Conservation (phyloP, 2,797 vertebrate species). For the Holocentrus rufus region DNA sequence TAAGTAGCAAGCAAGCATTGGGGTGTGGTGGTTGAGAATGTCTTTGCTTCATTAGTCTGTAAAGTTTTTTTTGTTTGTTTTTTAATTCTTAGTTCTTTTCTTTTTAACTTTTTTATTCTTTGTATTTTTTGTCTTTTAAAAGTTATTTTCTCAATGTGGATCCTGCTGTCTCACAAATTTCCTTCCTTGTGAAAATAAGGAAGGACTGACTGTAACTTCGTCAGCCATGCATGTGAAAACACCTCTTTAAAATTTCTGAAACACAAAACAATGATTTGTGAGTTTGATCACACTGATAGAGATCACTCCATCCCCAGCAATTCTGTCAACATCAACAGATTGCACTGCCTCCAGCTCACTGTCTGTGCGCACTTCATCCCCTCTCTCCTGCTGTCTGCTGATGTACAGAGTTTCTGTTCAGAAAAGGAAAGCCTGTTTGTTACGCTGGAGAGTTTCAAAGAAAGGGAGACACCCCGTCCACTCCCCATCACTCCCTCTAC, state of each 20-base stretch:
- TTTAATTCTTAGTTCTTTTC: too few species aligned
- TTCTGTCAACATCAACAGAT: conserved; percentile 72
- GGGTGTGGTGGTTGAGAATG: too few species aligned
- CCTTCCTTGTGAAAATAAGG: too few species aligned
- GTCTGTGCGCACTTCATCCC: conserved; percentile 68
- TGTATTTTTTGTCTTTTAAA: too few species aligned
- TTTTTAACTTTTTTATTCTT: too few species aligned
- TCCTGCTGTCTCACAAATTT: too few species aligned
- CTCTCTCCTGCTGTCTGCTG: conserved; percentile 79
- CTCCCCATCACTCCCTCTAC: conserved; percentile 63
- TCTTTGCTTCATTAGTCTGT: too few species aligned
- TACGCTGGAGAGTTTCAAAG: conserved; percentile 83
- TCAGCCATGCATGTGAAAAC: too few species aligned
- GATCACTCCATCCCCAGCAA: conserved; percentile 39
- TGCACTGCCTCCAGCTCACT: conserved; percentile 46
- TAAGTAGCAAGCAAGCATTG: too few species aligned
- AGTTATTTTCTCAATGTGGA: too few species aligned
- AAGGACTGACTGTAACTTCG: too few species aligned
- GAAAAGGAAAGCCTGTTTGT: conserved; percentile 85
- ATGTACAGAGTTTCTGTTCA: conserved; percentile 83
- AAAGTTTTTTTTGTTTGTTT: too few species aligned
- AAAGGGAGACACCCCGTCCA: conserved; percentile 73
- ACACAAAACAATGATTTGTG: conserved; percentile 32
- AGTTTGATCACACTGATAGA: not conserved
- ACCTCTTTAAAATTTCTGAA: conserved; percentile 14